Evolutionary conservation across 2,113 vertebrate species (phyloP).

Genomic region (Lophius piscatorius): DNA sequence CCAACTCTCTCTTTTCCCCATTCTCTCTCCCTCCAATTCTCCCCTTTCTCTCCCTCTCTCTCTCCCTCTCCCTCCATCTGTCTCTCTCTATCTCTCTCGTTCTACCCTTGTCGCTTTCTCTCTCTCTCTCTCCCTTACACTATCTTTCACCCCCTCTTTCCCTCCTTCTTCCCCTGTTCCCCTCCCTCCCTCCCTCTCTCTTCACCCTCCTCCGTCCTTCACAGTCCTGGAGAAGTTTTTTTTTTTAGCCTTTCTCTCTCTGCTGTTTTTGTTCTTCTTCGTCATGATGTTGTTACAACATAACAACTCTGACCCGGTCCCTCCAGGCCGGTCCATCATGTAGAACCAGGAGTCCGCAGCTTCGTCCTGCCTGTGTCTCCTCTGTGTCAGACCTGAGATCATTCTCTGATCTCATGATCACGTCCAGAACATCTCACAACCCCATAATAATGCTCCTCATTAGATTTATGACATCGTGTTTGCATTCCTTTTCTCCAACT

Average conservation of each 20-base stretch:
- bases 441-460: too few species aligned
- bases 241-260: conserved; percentile 31
- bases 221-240: conserved; percentile 13
- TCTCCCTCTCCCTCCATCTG: conserved; percentile 39
- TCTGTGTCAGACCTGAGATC: too few species aligned
- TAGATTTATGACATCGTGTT: too few species aligned
- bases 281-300: neutral
- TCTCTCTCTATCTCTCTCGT: too few species aligned
- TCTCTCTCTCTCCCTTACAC: conserved; percentile 43
- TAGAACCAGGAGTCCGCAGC: too few species aligned
- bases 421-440: too few species aligned
- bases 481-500: too few species aligned
- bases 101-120: conserved; percentile 17
- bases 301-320: too few species aligned
- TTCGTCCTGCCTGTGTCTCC: too few species aligned
- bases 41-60: conserved; percentile 31
- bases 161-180: conserved; percentile 20
- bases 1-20: conserved; percentile 36
- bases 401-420: too few species aligned
- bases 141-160: conserved; percentile 46
- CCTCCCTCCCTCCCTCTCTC: conserved; percentile 30
- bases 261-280: conserved; percentile 3
- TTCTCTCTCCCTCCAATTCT: conserved; percentile 47
- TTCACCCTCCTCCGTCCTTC: conserved; percentile 53
- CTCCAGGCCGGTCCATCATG: too few species aligned